These are phyloP conservation scores for Drosophila trapezifrons DNA, from an alignment of 1,140 invertebrate species.

Conservation along the genomic window DNA sequence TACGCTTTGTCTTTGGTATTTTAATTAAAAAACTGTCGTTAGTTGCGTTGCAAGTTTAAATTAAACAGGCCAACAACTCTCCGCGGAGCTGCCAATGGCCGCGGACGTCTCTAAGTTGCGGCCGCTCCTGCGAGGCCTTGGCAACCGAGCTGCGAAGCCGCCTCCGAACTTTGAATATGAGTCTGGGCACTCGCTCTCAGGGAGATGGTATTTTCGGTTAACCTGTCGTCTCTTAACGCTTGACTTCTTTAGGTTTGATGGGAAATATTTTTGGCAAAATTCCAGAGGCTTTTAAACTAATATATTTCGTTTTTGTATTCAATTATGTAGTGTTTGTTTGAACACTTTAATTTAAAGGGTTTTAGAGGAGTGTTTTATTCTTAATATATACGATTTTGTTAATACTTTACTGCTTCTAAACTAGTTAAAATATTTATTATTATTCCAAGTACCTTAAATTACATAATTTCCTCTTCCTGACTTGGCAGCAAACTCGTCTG, in stretches of 20 bases:
- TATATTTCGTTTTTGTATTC: neutral
- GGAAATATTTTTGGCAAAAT: neutral
- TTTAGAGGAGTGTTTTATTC: neutral
- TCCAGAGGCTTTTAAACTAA: neutral
- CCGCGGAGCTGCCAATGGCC: slow-evolving; percentile 49
- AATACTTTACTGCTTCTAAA: neutral
- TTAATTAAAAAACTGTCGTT: slow-evolving; percentile 82
- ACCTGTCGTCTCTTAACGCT: slow-evolving; percentile 9
- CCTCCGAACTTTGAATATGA: slow-evolving; percentile 33
- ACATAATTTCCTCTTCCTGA: neutral
- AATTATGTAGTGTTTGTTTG: too few species aligned
- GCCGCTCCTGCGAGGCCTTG: slow-evolving; percentile 4
- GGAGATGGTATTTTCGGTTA: slow-evolving; percentile 24
- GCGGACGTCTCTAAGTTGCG: slow-evolving; percentile 29
- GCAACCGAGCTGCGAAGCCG: slow-evolving; percentile 2
- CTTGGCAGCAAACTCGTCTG: neutral
- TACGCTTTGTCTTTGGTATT: slow-evolving; percentile 76
- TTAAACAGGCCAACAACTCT: slow-evolving; percentile 62
- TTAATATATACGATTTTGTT: neutral
- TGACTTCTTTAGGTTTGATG: neutral
- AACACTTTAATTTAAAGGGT: neutral
- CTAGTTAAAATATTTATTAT: neutral
- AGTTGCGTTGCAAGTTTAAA: slow-evolving; percentile 79
- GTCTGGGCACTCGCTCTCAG: slow-evolving; percentile 1
- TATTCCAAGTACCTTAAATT: neutral